Percentiles rank a stretch among this genome's conserved stretches.
Evolutionary conservation across 2,113 vertebrate genomes (phyloP).

Genomic region (Poecile atricapillus): DNA sequence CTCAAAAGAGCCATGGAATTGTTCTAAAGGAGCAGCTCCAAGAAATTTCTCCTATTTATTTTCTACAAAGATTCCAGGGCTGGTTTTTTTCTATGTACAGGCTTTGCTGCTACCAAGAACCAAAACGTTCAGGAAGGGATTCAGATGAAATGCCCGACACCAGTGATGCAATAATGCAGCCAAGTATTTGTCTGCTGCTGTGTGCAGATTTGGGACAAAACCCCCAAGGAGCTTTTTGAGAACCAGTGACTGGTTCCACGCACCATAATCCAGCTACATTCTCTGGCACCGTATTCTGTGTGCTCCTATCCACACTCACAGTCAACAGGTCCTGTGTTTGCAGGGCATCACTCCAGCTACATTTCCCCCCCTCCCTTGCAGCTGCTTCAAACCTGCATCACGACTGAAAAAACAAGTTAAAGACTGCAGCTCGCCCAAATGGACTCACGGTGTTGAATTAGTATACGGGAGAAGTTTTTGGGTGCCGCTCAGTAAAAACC

Average conservation of each 20-base stretch:
- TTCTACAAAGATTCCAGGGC: background rate
- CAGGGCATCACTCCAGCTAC: background rate
- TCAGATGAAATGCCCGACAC: accelerated
- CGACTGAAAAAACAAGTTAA: accelerated
- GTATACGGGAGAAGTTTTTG: background rate
- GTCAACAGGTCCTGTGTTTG: background rate
- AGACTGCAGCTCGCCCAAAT: background rate
- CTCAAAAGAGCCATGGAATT: background rate
- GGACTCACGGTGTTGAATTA: background rate
- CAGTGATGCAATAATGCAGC: accelerated
- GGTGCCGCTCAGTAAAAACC: background rate
- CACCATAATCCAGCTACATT: background rate
- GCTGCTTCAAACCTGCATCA: background rate
- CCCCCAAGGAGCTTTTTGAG: background rate
- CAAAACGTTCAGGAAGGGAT: accelerated
- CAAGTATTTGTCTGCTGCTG: background rate
- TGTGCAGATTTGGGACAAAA: background rate
- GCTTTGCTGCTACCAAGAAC: background rate
- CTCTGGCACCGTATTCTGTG: accelerated
- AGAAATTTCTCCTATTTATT: background rate
- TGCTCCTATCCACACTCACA: background rate
- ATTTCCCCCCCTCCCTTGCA: accelerated
- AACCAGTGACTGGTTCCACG: background rate
- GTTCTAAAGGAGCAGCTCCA: background rate
- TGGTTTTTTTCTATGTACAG: background rate